Base-by-base conservation (phyloP, 1,140 invertebrate species). In the Phthorimaea operculella region DNA sequence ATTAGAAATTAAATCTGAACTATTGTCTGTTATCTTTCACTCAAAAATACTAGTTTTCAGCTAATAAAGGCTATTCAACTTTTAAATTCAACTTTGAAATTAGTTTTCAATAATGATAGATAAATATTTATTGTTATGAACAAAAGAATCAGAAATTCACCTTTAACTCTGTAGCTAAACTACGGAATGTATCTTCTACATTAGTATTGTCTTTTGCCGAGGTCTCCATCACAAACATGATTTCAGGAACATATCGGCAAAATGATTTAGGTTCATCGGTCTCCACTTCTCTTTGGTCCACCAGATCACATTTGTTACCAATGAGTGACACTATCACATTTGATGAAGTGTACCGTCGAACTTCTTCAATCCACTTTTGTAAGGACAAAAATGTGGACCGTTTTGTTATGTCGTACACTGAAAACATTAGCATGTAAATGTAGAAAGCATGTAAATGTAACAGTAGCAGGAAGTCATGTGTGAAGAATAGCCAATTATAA, bases 381-480 rank as follows among this genome's bases (percentile, higher is more conserved):
- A 98, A 83, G 66, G 92, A 96, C 51, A 96, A 87, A 87, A 98
- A 98, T 51, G 95, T 94, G 39, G 94, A 90, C 58, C 93, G 87
- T 71, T 97, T 97, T 62, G 96, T 97, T 58, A 98, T 96, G 82
- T 98, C 96, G 87, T 98, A 98, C 51, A 97, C 96, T 92, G 80
- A 63, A 89, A 89, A 28, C 45, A 33, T 52, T 44, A 4, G 21
- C 21, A 28, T 28, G 6, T 28, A 4, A 6, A 4, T 28, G 21
- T 28, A 28, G 21, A 28, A 28, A 28, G 21, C 39, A 4, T 28
- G 5, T 11, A 39, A 15, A 52, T 28, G 5, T 11, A 39, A 15
- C 36, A n/a, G 11, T 42, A 42, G 39, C 39, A n/a, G 39, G 39
- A 28, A 28, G 21, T 12, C 39, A 42, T 42, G 12, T 36, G 34